Base-by-base conservation (phyloP, 1,140 invertebrate species). In the Zaprionus lachaisei region DNA sequence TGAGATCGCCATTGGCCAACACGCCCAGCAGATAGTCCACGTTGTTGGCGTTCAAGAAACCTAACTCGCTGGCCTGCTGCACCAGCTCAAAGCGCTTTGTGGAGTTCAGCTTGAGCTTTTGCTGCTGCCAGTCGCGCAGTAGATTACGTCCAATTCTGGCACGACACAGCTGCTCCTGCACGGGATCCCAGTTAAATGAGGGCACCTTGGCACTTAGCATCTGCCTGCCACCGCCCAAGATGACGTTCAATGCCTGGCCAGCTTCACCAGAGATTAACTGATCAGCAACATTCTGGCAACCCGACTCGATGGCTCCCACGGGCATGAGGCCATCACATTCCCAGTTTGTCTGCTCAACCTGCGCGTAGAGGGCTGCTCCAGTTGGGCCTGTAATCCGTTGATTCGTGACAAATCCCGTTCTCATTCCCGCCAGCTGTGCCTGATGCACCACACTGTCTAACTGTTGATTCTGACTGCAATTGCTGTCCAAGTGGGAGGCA, bases 351-450 rank as follows among this genome's bases (percentile, higher is more conserved):
- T 74, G 62, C 0, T 66, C 62, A 24, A 44, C 11, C 28, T 55
- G 51, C 1, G 70, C 81, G 55, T 78, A 78, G 2, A 92, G 70
- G 6, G 83, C 90, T 0, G 85, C 83, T n/a, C 63, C 81, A 1
- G 66, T 68, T 12, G 73, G 20, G 2, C 83, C 81, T 0, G 85
- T 87, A 1, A 92, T 54, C 7, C 91, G 68, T 60, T 79, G 77
- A 38, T 75, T 87, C 3, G 90, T 92, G 9, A 92, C 74, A 37
- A 92, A 87, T 1, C 91, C 91, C 0, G 91, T 92, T 9, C 86
- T 75, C 15, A 90, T 11, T 1, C 81, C 79, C 11, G 58, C 71
- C 34, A 77, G 41, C 38, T 92, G 90, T 0, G 91, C 91, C 67
- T 87, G 81, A 2, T 72, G 70, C 41, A 92, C 7, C 11, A 92